Evolutionary conservation across 2,797 vertebrate species (phyloP), one percentile per base, ranked within the genome.

Genomic region (Crax fasciolata): DNA sequence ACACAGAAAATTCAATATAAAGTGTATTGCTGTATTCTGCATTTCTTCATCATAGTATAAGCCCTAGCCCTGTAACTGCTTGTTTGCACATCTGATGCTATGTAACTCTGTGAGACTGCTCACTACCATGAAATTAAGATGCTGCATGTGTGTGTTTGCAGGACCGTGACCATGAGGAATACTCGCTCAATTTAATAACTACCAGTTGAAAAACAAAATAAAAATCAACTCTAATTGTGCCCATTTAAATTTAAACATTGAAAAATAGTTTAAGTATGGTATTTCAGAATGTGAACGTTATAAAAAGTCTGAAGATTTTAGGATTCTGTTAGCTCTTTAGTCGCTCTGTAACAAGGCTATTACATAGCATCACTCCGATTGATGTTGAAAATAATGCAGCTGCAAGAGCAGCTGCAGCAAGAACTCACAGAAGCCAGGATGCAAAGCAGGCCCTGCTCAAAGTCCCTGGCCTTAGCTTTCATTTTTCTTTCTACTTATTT

Each of bases 201-300:
- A 93, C 87, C 71, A 48, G 94, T 94, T 94, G 93, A 84, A 89
- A 89, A 94, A 96, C 91, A 94, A 93, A 94, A 96, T 44, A 94
- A 81, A 90, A 93, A 96, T 96, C 95, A 94, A 92, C 79, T 63
- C 89, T 90, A 95, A 94, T 96, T 95, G 92, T 88, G 59, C 80
- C 84, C 83, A 94, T 96, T 95, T 90, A 88, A 76, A 91, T 71
- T 88, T 80, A 48, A 82, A 94, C 94, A 86, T 58, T 86, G 93
- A 94, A 87, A 96, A 95, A 93, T 93, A 70, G 87, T 76, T 95
- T 97, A 95, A 96, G 93, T 88, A 93, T 76, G 94, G 94, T 93
- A 91, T 96, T 97, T 91, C 87, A n/a, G 74, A 82, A 91, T 93
- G 89, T 39, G 87, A 73, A 94, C 88, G 76, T 90, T 54, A 46